These are phyloP conservation scores for Hippocampus kuda DNA, from an alignment of 2,797 vertebrate genomes.

Conservation along the genomic window DNA sequence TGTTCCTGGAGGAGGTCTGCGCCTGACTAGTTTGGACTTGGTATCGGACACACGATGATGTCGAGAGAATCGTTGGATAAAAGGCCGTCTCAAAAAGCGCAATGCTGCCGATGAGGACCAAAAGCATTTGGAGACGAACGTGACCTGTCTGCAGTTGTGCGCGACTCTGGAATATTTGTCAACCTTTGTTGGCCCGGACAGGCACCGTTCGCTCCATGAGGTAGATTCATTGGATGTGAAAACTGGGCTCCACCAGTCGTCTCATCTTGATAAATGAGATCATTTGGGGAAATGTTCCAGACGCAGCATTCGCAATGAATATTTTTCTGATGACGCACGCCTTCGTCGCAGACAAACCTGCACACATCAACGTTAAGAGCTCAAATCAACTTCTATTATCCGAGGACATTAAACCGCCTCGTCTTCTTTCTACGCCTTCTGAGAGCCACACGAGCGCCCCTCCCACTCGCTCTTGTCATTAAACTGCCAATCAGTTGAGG, in stretches of 20 bases:
- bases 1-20: not conserved
- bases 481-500: conserved; percentile 66
- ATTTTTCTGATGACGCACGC: conserved; percentile 28
- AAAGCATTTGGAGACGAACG: not conserved
- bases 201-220: not conserved
- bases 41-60: conserved; percentile 29
- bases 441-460: not conserved
- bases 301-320: conserved; percentile 49
- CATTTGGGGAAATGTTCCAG: conserved; percentile 20
- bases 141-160: not conserved
- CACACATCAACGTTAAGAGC: conserved; percentile 1
- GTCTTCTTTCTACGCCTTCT: conserved; percentile 39
- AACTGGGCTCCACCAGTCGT: not conserved
- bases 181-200: not conserved
- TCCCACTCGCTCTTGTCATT: conserved; percentile 45
- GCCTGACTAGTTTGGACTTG: conserved; percentile 29
- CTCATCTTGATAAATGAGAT: conserved; percentile 4
- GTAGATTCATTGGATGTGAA: not conserved
- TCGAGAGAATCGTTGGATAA: conserved; percentile 33
- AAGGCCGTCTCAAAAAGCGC: conserved; percentile 48
- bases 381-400: conserved; percentile 24
- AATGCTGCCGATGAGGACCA: conserved; percentile 37
- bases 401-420: conserved; percentile 34
- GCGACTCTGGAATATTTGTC: not conserved
- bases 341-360: conserved; percentile 18